Base-by-base conservation (phyloP, 2,113 vertebrate species). In the Strix aluco region DNA sequence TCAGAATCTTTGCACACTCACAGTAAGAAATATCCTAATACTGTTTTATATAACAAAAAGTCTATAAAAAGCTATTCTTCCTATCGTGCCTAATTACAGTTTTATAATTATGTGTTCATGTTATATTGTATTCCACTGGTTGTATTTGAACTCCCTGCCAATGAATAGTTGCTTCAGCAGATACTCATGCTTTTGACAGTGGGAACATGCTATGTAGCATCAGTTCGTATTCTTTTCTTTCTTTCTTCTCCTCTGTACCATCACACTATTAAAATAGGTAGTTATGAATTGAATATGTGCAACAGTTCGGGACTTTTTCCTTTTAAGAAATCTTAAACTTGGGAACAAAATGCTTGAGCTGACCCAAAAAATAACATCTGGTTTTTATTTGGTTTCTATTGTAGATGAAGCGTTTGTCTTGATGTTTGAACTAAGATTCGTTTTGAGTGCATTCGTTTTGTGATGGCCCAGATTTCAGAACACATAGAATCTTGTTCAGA, bases 1-100 rank as follows among this genome's bases (percentile, higher is more conserved):
- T 97, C 98, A 36, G 99, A 98, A 92, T 97, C 97, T 84, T 95
- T 98, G 23, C 98, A 98, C 95, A 98, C 96, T 95, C 98, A 98
- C 97, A 98, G 99, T 99, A 98, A 99, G 99, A 97, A 91, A 82
- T 80, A 71, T 14, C 20, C 44, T 86, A 83, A 71, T 91, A 32
- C 22, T 88, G 3, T 84, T 95, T 51, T 75, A 30, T 88, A 1
- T 92, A 70, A 74, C 58, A 58, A n/a, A 61, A 85, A 51, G 19
- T 91, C 38, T 91, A 2, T 95, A n/a, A 82, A 92, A 91, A 83
- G 7, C 10, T 49, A 0, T 58, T 82, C 23, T 75, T 96, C 32
- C 46, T 52, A 17, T 34, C 18, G 9, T 81, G 30, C 57, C 19
- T 49, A 52, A 40, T 25, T 54, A 66, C 18, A n/a, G 23, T 85